phyloP scores from a whole-genome alignment of 2,888 invertebrate genomes.

The Agriotes lineatus region DNA sequence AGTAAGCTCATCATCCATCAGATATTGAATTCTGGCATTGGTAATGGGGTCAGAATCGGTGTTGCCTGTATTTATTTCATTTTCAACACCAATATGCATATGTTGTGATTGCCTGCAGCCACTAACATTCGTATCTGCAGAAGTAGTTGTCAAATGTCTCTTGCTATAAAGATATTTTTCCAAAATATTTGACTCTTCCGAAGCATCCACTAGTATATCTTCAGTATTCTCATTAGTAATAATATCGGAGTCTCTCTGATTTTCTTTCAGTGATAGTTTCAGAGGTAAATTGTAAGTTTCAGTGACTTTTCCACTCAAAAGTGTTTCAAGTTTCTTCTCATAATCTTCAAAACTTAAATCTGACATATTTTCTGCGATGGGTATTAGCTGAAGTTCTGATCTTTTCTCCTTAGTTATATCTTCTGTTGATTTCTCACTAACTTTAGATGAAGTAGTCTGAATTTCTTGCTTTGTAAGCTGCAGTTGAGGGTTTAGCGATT shows the following conservation, averaged over 20 bases:
- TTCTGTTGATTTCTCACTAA: background rate
- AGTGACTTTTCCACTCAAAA: slow-evolving; percentile 13
- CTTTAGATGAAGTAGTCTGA: background rate
- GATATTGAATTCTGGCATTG: slow-evolving; percentile 23
- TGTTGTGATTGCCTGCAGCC: background rate
- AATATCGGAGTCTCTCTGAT: background rate
- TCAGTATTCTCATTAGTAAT: background rate
- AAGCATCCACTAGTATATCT: background rate
- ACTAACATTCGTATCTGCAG: background rate
- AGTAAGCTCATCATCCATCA: slow-evolving; percentile 31
- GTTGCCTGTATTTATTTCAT: background rate
- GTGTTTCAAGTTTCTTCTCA: slow-evolving; percentile 34
- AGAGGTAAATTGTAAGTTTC: background rate
- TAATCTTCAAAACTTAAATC: slow-evolving; percentile 33
- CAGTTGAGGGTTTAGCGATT: slow-evolving; percentile 9
- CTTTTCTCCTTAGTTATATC: too few species aligned
- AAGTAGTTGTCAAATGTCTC: background rate
- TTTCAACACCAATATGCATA: background rate
- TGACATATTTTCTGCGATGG: background rate
- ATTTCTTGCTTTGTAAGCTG: background rate
- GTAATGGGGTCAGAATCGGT: slow-evolving; percentile 2
- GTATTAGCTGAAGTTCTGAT: background rate
- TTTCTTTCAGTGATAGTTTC: background rate
- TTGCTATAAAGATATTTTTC: slow-evolving; percentile 16
- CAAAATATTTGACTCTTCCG: slow-evolving; percentile 9